Percentiles rank a stretch among this genome's conserved stretches.
phyloP scores from a whole-genome alignment of 1,140 invertebrate species.

The Drosophila willistoni region DNA sequence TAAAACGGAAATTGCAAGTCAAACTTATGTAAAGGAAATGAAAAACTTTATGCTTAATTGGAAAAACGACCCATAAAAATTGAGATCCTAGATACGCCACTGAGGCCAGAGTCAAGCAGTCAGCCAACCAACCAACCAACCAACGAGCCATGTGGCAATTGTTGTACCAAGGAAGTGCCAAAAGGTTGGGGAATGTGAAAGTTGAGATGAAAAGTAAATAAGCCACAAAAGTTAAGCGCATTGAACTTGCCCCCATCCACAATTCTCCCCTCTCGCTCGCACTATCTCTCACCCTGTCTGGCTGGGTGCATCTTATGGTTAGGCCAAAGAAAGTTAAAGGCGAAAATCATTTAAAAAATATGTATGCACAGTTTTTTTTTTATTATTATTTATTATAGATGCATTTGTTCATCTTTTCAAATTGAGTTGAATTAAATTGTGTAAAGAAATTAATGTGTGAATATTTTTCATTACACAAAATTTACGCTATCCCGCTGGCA shows the following conservation, averaged over 20 bases:
- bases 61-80: too few relatives aligned
- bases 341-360: conserved; percentile 44
- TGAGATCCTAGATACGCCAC: too few relatives aligned
- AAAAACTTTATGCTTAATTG: too few relatives aligned
- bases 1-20: too few relatives aligned
- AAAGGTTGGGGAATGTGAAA: conserved; percentile 74
- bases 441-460: conserved; percentile 63
- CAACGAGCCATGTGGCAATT: conserved; percentile 3
- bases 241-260: conserved; percentile 57
- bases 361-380: neutral
- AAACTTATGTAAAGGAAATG: too few relatives aligned
- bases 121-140: too few relatives aligned
- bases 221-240: conserved; percentile 61
- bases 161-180: conserved; percentile 57
- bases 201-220: conserved; percentile 55
- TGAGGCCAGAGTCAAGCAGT: too few relatives aligned
- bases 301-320: conserved; percentile 1
- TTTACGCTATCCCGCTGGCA: conserved; percentile 40
- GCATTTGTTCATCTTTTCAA: conserved; percentile 42
- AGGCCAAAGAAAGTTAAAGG: conserved; percentile 71
- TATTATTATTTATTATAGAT: neutral
- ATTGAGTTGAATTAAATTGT: conserved; percentile 34
- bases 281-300: neutral
- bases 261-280: neutral
- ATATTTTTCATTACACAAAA: conserved; percentile 47